Evolutionary conservation across 2,888 invertebrate genomes (phyloP), one percentile per base, ranked within the genome.

Genomic region (Hemithea aestivaria): DNA sequence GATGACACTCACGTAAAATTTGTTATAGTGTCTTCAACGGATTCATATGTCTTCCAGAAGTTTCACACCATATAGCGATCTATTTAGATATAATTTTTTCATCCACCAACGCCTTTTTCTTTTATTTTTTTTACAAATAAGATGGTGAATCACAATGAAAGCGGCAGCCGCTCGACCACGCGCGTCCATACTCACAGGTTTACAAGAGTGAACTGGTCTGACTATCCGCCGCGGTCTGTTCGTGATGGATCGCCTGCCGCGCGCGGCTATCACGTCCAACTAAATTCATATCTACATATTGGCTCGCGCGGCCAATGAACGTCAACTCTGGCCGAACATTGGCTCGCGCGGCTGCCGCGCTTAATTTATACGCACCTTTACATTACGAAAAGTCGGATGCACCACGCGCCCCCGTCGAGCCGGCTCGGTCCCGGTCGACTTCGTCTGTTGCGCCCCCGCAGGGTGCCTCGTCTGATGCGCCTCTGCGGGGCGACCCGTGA

Each of bases 1-100:
- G 25, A 10, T 25, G 36, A 21, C 36, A 36, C 21, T 26, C 36
- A 8, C 23, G 26, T 26, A 26, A 36, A 26, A n/a, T 31, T 53
- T 47, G 56, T 71, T 64, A 45, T 66, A 66, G 48, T 68, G 27
- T 34, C 21, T 38, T 27, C 27, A 32, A 38, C 32, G 32, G 38
- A 31, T 38, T 27, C 32, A 32, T 32, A 38, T 32, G 38, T 38
- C 38, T 38, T 38, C 27, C 34, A 34, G 20, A 36, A 40, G 34
- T 34, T 30, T 34, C 34, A 22, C 21, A 29, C 35, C 35, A 35
- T 35, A 35, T 31, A 32, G 38, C 45, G 41, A 51, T 53, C 47
- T 51, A 45, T 45, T 38, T 31, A 35, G 27, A 43, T 38, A 37
- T 38, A 37, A 7, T 42, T 38, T 42, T 38, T 42, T 42, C 34